Percentiles rank a stretch among this genome's conserved stretches.
Conservation (phyloP, 2,888 invertebrate species). For the Tipula confusa region DNA sequence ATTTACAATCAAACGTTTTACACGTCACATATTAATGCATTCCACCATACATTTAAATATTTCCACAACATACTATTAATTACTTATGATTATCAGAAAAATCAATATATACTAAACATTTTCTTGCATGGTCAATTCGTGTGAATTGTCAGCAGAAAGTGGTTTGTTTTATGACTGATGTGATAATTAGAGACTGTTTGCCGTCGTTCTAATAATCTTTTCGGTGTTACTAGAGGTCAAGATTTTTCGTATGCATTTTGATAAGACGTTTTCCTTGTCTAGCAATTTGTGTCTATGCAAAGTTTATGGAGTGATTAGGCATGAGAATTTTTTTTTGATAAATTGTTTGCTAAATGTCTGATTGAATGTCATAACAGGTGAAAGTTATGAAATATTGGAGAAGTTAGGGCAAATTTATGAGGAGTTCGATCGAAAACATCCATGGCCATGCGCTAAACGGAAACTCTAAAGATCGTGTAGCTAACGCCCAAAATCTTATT, state of each 20-base stretch:
- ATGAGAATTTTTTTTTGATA: no score
- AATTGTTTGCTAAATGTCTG: no score
- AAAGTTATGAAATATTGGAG: no score
- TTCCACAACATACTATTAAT: neutral
- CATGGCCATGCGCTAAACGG: no score
- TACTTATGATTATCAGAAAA: neutral
- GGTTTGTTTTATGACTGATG: neutral
- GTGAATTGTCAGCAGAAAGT: neutral
- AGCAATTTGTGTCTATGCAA: no score
- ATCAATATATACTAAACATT: neutral
- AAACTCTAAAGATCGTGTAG: no score
- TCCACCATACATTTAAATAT: neutral
- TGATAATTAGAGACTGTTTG: neutral
- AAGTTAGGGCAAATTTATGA: no score
- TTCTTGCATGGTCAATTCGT: neutral
- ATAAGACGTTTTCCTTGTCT: neutral
- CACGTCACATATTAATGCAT: neutral
- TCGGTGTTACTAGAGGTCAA: neutral
- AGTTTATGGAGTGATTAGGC: no score
- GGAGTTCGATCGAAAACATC: no score
- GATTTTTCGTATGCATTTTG: neutral
- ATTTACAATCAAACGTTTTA: neutral
- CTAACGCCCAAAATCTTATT: no score
- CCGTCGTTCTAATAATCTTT: neutral
- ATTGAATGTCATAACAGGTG: no score